Percentiles rank a stretch among this genome's conserved stretches.
phyloP scores from a whole-genome alignment of 2,797 vertebrate species.

The Trichosurus vulpecula region DNA sequence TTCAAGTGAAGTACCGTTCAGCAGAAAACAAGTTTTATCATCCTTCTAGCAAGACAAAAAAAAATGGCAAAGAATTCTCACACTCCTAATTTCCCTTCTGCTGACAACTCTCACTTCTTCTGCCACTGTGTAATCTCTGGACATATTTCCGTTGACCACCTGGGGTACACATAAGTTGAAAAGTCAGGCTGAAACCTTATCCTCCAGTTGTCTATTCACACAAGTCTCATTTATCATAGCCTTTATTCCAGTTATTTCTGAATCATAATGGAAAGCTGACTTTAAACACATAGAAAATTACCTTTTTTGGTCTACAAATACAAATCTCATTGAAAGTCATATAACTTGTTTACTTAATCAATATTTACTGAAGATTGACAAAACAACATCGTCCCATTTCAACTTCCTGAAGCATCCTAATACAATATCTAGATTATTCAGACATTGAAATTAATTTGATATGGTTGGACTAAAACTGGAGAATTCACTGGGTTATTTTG shows the following conservation, averaged over 20 bases:
- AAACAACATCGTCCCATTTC: background rate
- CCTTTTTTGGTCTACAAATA: background rate
- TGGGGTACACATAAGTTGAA: background rate
- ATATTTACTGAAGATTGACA: background rate
- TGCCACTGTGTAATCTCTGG: background rate
- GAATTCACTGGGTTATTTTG: background rate
- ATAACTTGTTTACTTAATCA: background rate
- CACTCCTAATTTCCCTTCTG: background rate
- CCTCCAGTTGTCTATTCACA: background rate
- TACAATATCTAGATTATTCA: background rate
- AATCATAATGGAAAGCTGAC: background rate
- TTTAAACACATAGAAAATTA: background rate
- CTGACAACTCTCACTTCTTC: background rate
- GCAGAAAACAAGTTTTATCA: background rate
- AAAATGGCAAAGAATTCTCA: background rate
- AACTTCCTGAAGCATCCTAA: background rate
- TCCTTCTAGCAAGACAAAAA: background rate
- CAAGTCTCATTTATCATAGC: rapidly evolving
- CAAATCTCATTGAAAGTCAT: background rate
- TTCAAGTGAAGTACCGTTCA: background rate
- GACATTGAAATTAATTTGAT: background rate
- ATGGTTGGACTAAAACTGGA: background rate
- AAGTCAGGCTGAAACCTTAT: background rate
- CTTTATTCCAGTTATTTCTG: background rate
- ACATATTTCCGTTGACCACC: background rate